phyloP scores from a whole-genome alignment of 92 coral and sea anemone genomes.

The Paragorgia papillata region DNA sequence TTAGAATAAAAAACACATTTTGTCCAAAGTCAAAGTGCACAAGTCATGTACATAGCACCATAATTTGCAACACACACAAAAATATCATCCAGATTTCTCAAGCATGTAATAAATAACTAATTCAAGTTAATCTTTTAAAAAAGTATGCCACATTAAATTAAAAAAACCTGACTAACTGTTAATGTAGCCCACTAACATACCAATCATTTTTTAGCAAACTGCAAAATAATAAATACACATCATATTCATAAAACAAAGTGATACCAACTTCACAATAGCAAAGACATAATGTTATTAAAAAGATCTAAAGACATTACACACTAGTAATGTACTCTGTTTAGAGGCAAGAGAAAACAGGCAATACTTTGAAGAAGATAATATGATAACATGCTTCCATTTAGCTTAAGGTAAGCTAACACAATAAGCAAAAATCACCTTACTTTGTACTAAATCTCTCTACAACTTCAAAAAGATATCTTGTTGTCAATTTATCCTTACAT shows the following conservation, averaged over 20 bases:
- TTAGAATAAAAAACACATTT: too few relatives aligned
- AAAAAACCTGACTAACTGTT: not conserved
- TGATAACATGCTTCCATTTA: conserved; percentile 11
- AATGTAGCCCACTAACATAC: conserved; percentile 16
- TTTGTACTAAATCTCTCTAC: not conserved
- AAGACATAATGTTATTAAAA: not conserved
- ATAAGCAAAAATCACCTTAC: not conserved
- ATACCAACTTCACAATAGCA: conserved; percentile 15
- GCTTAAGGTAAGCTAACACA: not conserved
- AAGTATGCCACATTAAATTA: too few relatives aligned
- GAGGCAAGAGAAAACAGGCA: conserved; percentile 29
- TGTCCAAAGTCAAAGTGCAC: too few relatives aligned
- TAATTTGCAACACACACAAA: too few relatives aligned
- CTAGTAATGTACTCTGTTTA: not conserved
- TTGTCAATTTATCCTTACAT: not conserved
- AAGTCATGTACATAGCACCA: too few relatives aligned
- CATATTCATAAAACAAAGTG: not conserved
- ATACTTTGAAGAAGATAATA: conserved; percentile 14
- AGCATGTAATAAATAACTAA: too few relatives aligned
- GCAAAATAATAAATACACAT: conserved; percentile 8
- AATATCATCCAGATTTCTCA: too few relatives aligned
- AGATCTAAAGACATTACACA: not conserved
- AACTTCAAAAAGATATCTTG: not conserved
- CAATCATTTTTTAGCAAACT: conserved; percentile 22
- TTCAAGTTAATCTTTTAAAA: too few relatives aligned